A percentile compares a stretch with the other conserved stretches of the same genome.
phyloP scores from a whole-genome alignment of 2,797 vertebrate species.

The Brotula barbata region DNA sequence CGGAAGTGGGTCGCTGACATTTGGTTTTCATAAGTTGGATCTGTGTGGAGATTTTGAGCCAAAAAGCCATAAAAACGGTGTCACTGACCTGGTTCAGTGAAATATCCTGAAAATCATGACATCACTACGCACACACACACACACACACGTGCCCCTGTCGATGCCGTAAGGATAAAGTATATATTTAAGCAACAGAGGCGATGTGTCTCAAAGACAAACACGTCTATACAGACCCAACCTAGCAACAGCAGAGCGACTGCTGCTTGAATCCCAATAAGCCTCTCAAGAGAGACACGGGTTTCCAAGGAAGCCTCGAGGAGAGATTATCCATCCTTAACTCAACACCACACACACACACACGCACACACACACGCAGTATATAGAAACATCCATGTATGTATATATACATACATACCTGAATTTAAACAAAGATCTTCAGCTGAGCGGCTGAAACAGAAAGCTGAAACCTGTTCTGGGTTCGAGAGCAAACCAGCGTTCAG shows the following conservation, averaged over 20 bases:
- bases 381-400: slow-evolving; percentile 10
- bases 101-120: too few relatives aligned
- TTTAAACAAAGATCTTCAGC: not conserved
- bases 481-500: too few relatives aligned
- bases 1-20: too few relatives aligned
- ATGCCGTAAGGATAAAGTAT: slow-evolving; percentile 43
- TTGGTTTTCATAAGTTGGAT: too few relatives aligned
- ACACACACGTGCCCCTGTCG: slow-evolving; percentile 20
- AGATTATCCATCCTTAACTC: slow-evolving; percentile 46
- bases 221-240: slow-evolving; percentile 45
- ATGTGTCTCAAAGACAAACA: slow-evolving; percentile 22
- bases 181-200: slow-evolving; percentile 12
- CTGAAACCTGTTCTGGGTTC: too few relatives aligned
- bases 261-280: slow-evolving; percentile 68
- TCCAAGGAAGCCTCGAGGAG: slow-evolving; percentile 61
- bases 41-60: too few relatives aligned
- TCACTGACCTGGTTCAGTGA: too few relatives aligned
- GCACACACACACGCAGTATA: slow-evolving; percentile 3
- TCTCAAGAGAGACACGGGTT: slow-evolving; percentile 60
- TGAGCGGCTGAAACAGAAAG: slow-evolving; percentile 1
- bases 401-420: slow-evolving; percentile 1
- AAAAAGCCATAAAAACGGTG: too few relatives aligned
- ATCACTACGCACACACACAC: slow-evolving; percentile 10
- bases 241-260: slow-evolving; percentile 71
- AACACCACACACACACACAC: slow-evolving; percentile 40